These are phyloP conservation scores for Magallana angulata DNA, from an alignment of 1,140 invertebrate species.

Conservation along the genomic window DNA sequence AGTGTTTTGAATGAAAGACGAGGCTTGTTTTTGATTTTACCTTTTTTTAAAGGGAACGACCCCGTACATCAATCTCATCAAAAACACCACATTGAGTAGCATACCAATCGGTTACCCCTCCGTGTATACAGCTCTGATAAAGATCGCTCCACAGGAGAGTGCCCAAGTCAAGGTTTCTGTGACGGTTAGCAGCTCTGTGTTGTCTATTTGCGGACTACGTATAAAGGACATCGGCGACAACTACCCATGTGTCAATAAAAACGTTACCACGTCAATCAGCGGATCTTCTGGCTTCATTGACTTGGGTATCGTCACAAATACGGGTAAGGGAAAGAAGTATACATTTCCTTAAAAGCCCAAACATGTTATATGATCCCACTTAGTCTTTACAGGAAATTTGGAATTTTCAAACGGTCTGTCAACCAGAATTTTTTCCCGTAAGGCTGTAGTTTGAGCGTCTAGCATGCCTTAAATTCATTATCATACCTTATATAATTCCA, in stretches of 20 bases:
- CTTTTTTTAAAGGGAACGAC: constrained; percentile 39
- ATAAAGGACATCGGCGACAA: constrained; percentile 58
- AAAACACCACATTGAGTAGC: constrained; percentile 49
- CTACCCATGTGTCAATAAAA: constrained; percentile 57
- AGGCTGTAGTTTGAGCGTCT: too few species aligned
- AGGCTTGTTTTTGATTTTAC: not conserved
- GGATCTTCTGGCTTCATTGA: constrained; percentile 42
- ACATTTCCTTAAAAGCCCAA: not conserved
- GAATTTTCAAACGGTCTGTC: not conserved
- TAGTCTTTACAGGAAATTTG: not conserved
- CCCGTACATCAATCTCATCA: constrained; percentile 44
- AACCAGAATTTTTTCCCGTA: too few species aligned
- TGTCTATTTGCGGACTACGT: constrained; percentile 56
- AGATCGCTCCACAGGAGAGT: constrained; percentile 57
- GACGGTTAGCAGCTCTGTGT: constrained; percentile 22
- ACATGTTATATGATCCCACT: too few species aligned
- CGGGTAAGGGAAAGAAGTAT: constrained; percentile 54
- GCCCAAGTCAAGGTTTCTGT: constrained; percentile 51
- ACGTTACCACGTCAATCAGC: constrained; percentile 14
- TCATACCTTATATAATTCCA: constrained; percentile 10
- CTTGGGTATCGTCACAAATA: constrained; percentile 55
- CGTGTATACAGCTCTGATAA: constrained; percentile 53
- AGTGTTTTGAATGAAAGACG: too few species aligned
- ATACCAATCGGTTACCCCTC: constrained; percentile 56
- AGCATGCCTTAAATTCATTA: not conserved